Evolutionary conservation across 2,888 invertebrate genomes (phyloP), one percentile per base, ranked within the genome.

Genomic region (Branchipolynoe longqiensis): DNA sequence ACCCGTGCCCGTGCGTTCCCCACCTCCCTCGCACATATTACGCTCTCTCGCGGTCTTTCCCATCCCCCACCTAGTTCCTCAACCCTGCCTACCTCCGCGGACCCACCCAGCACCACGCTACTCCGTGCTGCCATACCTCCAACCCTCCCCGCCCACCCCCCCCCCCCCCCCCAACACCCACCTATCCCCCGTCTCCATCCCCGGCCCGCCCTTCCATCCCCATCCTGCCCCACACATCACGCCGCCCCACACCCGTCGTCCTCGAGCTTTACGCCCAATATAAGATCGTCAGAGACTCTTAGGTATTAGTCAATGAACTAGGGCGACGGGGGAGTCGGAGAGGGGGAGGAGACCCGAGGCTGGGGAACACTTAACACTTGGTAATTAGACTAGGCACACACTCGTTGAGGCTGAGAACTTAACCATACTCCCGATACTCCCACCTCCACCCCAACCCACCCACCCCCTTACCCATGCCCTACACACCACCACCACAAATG

Each of bases 311-410:
- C 69, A 69, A 25, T 38, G 36, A 69, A 36, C 38, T 33, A n/a
- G n/a, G n/a, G n/a, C n/a, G n/a, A n/a, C n/a, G n/a, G n/a, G n/a
- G n/a, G n/a, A n/a, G n/a, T n/a, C n/a, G n/a, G n/a, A n/a, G n/a
- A n/a, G n/a, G n/a, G n/a, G n/a, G n/a, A n/a, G n/a, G n/a, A n/a
- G n/a, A n/a, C n/a, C n/a, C n/a, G n/a, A n/a, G n/a, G 38, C 69
- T 18, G 36, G 69, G 38, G 38, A 69, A 69, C 69, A 69, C 69
- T 69, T 69, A 69, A 38, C 69, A 69, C 69, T 69, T 18, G 69
- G 33, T 69, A 69, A 69, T 69, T 69, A 69, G 33, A 14, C 33
- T 12, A 69, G 38, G 38, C 69, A 69, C 36, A 69, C 69, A 33
- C 69, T 36, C 36, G n/a, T n/a, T n/a, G n/a, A n/a, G n/a, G n/a